phyloP scores from a whole-genome alignment of 35 echinoderm and acorn worm genomes.

The Heliocidaris erythrogramma region DNA sequence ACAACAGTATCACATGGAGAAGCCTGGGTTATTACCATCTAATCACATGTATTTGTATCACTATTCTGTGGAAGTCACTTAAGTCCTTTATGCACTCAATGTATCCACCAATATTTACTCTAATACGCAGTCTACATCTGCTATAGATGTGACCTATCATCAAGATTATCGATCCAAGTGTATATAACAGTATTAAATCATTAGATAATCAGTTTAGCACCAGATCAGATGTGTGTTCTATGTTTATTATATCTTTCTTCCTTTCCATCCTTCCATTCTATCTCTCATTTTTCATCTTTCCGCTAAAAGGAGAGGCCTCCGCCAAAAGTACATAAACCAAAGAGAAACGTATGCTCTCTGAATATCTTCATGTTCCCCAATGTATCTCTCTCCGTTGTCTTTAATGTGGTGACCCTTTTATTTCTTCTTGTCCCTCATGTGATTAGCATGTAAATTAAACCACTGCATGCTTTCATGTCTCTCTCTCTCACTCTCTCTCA shows the following conservation, averaged over 20 bases:
- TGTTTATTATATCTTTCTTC: constrained; percentile 14
- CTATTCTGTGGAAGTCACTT: background rate
- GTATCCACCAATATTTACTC: background rate
- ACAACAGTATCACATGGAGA: background rate
- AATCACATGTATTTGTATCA: background rate
- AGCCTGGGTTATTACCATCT: background rate
- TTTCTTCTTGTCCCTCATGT: background rate
- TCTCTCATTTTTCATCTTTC: constrained; percentile 34
- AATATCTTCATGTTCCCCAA: constrained; percentile 7
- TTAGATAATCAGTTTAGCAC: background rate
- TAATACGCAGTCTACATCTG: background rate
- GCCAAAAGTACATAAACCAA: constrained; percentile 39
- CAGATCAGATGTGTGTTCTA: background rate
- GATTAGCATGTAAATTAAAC: background rate
- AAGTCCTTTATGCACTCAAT: background rate
- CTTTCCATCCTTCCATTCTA: background rate
- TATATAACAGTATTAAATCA: background rate
- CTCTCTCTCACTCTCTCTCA: background rate
- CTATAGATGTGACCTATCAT: background rate
- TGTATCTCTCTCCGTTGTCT: background rate
- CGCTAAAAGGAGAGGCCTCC: constrained; percentile 38
- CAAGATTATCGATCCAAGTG: background rate
- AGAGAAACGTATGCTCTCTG: constrained; percentile 36
- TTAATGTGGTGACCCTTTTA: background rate
- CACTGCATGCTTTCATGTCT: background rate